Conservation (phyloP, 1,140 invertebrate species). For the Cydia pomonella region DNA sequence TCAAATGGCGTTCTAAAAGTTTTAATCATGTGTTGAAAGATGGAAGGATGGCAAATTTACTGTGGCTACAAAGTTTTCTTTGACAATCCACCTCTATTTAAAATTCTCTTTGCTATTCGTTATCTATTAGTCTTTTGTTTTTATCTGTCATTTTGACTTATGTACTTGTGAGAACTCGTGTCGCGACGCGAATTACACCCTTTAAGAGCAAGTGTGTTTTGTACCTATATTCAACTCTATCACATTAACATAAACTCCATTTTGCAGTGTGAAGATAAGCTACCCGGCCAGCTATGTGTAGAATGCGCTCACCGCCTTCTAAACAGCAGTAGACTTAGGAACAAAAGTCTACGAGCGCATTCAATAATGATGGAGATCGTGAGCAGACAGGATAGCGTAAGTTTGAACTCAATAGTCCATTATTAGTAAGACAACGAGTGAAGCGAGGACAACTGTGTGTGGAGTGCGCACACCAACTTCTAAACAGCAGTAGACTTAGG, state of each 20-base stretch:
- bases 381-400: conserved; percentile 47
- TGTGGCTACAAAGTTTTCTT: no score
- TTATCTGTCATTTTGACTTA: no score
- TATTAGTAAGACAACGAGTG: no score
- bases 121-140: no score
- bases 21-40: no score
- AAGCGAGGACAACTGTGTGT: conserved; percentile 29
- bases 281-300: conserved; percentile 53
- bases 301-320: conserved; percentile 55
- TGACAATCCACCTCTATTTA: no score
- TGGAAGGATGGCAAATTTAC: no score
- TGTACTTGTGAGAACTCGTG: no score
- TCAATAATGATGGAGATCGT: conserved; percentile 50
- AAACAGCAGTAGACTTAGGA: conserved; percentile 47
- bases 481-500: conserved; percentile 48
- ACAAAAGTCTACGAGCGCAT: conserved; percentile 49
- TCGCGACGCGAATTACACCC: no score
- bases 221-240: not conserved
- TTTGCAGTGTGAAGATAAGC: conserved; percentile 39
- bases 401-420: conserved; percentile 35
- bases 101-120: no score
- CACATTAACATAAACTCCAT: not conserved
- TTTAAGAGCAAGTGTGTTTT: no score
- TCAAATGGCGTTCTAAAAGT: no score
- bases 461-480: conserved; percentile 54